phyloP scores from a whole-genome alignment of 2,888 invertebrate genomes.

The Gerris lacustris region DNA sequence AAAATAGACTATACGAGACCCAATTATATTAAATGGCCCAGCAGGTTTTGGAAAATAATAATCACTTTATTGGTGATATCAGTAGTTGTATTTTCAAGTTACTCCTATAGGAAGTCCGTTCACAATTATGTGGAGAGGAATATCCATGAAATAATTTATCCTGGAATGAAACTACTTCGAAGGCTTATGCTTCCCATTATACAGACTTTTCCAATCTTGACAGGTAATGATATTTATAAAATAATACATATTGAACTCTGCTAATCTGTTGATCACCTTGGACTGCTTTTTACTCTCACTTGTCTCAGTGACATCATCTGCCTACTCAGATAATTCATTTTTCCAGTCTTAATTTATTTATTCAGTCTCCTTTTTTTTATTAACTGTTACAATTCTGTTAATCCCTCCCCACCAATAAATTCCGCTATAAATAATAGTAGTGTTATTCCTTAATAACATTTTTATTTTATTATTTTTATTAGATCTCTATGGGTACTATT shows the following conservation, averaged over 20 bases:
- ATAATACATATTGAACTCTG: neutral
- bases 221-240: slow-evolving; percentile 42
- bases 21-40: slow-evolving; percentile 1
- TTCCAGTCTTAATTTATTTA: slow-evolving; percentile 16
- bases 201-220: slow-evolving; percentile 56
- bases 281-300: neutral
- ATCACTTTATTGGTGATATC: neutral
- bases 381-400: no score
- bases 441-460: no score
- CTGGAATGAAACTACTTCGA: slow-evolving; percentile 59
- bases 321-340: slow-evolving; percentile 11
- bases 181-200: slow-evolving; percentile 64
- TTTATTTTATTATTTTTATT: no score
- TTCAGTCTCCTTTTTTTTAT: neutral
- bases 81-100: slow-evolving; percentile 3
- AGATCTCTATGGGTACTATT: no score
- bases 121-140: slow-evolving; percentile 56
- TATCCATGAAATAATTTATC: slow-evolving; percentile 69
- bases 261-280: neutral
- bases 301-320: slow-evolving; percentile 6
- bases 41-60: slow-evolving; percentile 7
- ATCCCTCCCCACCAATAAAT: no score
- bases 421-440: no score
- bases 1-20: slow-evolving; percentile 11
- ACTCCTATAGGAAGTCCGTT: slow-evolving; percentile 42